A percentile compares a stretch with the other conserved stretches of the same genome.
Conservation (phyloP, 2,888 invertebrate genomes). For the Euplagia quadripunctaria region DNA sequence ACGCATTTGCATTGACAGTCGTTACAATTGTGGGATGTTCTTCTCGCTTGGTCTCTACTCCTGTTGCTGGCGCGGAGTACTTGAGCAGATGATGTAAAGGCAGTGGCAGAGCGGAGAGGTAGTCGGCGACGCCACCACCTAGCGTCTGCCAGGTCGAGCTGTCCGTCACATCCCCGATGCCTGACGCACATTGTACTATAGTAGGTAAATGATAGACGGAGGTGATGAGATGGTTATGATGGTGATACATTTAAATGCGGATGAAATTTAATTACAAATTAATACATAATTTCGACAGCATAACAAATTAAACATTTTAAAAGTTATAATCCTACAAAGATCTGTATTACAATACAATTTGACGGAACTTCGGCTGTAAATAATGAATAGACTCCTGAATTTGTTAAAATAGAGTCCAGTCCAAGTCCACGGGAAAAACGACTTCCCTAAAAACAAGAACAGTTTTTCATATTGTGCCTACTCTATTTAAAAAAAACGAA, state of each 20-base stretch:
- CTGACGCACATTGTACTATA: slow-evolving; percentile 58
- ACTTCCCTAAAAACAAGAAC: too few relatives aligned
- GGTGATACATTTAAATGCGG: slow-evolving; percentile 2
- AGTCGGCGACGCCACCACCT: slow-evolving; percentile 94
- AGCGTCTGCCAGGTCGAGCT: slow-evolving; percentile 91
- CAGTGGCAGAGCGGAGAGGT: slow-evolving; percentile 93
- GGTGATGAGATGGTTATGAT: slow-evolving; percentile 22
- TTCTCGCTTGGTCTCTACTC: slow-evolving; percentile 91
- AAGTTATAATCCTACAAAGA: too few relatives aligned
- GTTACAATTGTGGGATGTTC: slow-evolving; percentile 85
- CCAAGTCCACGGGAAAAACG: too few relatives aligned
- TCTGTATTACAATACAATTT: too few relatives aligned
- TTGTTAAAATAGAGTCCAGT: too few relatives aligned
- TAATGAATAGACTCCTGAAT: too few relatives aligned
- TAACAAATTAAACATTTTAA: too few relatives aligned
- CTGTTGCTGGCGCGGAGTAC: slow-evolving; percentile 90
- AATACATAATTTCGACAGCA: background rate
- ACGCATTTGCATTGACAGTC: slow-evolving; percentile 72
- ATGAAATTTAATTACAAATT: background rate
- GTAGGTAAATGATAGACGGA: slow-evolving; percentile 23
- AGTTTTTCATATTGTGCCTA: too few relatives aligned
- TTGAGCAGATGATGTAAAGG: slow-evolving; percentile 94
- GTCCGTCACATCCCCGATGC: slow-evolving; percentile 82
- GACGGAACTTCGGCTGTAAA: too few relatives aligned
- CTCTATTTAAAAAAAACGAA: too few relatives aligned